Conservation (phyloP, 1,140 invertebrate genomes). For the Muscidifurax raptorellus region DNA sequence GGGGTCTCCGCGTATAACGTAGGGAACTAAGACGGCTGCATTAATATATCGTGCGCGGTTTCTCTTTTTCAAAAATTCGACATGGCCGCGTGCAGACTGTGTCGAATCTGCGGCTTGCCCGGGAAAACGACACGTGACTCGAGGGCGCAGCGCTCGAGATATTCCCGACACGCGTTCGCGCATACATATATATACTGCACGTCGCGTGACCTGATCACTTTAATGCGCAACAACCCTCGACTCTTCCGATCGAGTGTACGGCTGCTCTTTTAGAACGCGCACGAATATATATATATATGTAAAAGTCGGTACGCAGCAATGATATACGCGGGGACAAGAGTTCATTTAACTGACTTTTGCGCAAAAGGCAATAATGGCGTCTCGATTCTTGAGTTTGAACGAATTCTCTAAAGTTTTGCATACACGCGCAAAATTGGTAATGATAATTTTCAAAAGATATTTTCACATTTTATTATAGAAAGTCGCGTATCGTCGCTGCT, state of each 20-base stretch:
- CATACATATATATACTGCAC: too few species aligned
- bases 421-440: too few species aligned
- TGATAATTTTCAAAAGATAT: too few species aligned
- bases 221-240: constrained; percentile 12
- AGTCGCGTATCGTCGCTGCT: too few species aligned
- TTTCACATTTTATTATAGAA: too few species aligned
- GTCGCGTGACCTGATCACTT: constrained; percentile 21
- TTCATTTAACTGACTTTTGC: too few species aligned
- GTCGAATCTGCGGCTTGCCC: neutral
- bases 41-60: neutral
- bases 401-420: too few species aligned
- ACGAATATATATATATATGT: neutral
- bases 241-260: neutral
- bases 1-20: too few species aligned
- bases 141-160: constrained; percentile 63
- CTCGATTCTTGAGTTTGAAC: too few species aligned
- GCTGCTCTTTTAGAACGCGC: neutral
- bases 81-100: neutral
- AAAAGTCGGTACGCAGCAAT: too few species aligned
- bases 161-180: constrained; percentile 65
- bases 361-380: too few species aligned
- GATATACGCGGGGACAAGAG: too few species aligned
- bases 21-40: neutral
- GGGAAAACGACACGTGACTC: constrained; percentile 66
- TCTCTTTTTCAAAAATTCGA: constrained; percentile 33